Evolutionary conservation across 2,113 vertebrate species (phyloP).

Genomic region (Etheostoma spectabile): DNA sequence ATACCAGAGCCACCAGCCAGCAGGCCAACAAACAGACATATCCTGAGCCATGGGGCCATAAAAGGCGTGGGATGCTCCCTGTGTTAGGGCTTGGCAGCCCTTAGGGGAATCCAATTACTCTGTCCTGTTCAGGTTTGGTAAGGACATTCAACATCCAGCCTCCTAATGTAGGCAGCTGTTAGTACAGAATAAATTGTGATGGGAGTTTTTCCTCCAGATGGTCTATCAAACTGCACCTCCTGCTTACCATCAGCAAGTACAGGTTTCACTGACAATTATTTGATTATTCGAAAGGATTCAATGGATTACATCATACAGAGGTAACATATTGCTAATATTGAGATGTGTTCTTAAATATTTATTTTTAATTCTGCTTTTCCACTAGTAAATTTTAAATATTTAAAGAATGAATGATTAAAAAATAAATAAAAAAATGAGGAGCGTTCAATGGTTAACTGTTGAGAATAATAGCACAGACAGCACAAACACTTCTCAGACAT

Average conservation of each 20-base stretch:
- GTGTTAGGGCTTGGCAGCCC: constrained; percentile 56
- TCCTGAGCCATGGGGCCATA: constrained; percentile 68
- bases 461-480: neutral
- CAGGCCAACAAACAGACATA: constrained; percentile 26
- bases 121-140: constrained; percentile 44
- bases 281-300: neutral
- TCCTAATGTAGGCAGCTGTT: constrained; percentile 11
- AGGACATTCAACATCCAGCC: constrained; percentile 39
- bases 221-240: neutral
- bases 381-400: neutral
- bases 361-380: neutral
- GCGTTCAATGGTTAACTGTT: too few species aligned
- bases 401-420: neutral
- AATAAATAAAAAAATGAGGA: neutral
- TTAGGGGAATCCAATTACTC: constrained; percentile 48
- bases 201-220: constrained; percentile 7
- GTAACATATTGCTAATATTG: neutral
- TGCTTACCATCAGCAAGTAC: neutral
- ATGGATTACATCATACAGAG: neutral
- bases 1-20: constrained; percentile 54
- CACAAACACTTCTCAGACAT: neutral
- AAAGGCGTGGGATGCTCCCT: constrained; percentile 74
- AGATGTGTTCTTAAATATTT: neutral
- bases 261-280: neutral
- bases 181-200: constrained; percentile 7